Percentiles rank a stretch among this genome's conserved stretches.
Conservation (phyloP, 2,113 vertebrate species). For the Pseudois nayaur region DNA sequence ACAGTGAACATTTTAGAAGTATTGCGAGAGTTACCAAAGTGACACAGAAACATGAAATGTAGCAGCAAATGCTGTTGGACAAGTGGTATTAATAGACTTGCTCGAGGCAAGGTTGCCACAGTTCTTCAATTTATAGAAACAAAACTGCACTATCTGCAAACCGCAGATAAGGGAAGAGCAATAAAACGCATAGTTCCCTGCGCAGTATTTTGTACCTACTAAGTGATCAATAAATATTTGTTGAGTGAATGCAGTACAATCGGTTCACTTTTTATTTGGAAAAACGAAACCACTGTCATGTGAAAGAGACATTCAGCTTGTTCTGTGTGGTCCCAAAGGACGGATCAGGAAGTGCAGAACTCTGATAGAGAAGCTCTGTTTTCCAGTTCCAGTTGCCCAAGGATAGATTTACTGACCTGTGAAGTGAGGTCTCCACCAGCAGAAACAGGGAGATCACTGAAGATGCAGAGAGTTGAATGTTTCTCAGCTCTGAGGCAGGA, state of each 20-base stretch:
- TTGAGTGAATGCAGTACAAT: background rate
- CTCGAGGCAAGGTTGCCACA: background rate
- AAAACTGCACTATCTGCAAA: background rate
- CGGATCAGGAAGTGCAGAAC: background rate
- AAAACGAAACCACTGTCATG: background rate
- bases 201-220: background rate
- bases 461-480: background rate
- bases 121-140: background rate
- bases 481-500: background rate
- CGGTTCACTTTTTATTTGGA: background rate
- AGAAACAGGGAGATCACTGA: background rate
- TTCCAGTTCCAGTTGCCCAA: background rate
- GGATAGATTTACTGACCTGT: background rate
- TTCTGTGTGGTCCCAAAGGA: background rate
- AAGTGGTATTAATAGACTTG: background rate
- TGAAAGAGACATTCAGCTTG: background rate
- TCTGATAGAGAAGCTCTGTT: background rate
- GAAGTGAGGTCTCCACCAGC: background rate
- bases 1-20: background rate
- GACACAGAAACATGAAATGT: background rate
- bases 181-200: background rate
- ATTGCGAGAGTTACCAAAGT: background rate
- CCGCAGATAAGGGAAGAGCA: background rate
- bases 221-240: background rate
- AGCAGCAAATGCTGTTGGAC: background rate